Conservation (phyloP, 1,140 invertebrate genomes). For the Sarcophaga bullata region DNA sequence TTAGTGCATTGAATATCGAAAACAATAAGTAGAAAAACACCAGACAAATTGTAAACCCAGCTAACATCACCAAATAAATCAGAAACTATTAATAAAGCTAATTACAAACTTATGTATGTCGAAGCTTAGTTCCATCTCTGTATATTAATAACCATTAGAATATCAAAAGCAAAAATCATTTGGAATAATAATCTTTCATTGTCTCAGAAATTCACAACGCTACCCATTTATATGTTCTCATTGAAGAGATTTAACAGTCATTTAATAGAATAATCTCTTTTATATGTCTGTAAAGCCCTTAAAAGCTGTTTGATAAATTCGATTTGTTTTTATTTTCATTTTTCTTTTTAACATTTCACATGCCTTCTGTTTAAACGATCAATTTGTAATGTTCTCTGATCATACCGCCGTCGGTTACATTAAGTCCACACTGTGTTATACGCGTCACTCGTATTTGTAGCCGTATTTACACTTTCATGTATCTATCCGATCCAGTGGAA, state of each 20-base stretch:
- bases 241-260: neutral
- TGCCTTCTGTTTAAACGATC: conserved; percentile 37
- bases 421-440: conserved; percentile 19
- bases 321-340: neutral
- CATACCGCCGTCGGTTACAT: conserved; percentile 32
- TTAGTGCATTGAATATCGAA: too few relatives aligned
- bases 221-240: neutral
- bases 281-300: neutral
- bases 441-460: neutral
- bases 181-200: too few relatives aligned
- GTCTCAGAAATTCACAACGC: neutral
- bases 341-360: neutral
- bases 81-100: too few relatives aligned
- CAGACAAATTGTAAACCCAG: too few relatives aligned
- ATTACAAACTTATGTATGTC: too few relatives aligned
- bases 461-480: neutral
- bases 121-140: too few relatives aligned
- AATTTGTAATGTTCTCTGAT: conserved; percentile 37
- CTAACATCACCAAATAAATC: too few relatives aligned
- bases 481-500: neutral
- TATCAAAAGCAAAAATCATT: too few relatives aligned
- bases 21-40: too few relatives aligned
- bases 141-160: too few relatives aligned
- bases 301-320: conserved; percentile 3
- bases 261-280: neutral